Percentiles rank a stretch among this genome's conserved stretches.
These are phyloP conservation scores for Phaethornis superciliosus DNA, from an alignment of 2,113 vertebrate genomes.

Conservation along the genomic window DNA sequence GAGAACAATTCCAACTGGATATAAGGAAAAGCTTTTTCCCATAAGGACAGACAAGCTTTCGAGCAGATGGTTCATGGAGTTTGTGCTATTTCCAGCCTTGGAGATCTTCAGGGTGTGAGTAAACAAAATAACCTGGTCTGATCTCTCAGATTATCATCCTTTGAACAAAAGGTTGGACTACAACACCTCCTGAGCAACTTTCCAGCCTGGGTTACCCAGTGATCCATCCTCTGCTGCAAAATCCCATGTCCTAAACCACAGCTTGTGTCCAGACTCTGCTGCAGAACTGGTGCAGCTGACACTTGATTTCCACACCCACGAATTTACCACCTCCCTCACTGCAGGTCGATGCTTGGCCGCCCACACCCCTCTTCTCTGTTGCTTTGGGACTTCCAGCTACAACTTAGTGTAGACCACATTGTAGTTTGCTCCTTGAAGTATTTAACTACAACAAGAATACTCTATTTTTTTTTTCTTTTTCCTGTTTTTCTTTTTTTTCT, in stretches of 20 bases:
- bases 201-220: not conserved
- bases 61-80: not conserved
- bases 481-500: not conserved
- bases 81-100: not conserved
- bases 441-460: not conserved
- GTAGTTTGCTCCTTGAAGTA: not conserved
- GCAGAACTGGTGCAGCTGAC: not conserved
- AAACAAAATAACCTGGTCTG: not conserved
- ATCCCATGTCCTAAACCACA: not conserved
- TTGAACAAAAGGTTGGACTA: not conserved
- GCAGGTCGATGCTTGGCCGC: not conserved
- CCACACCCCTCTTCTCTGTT: not conserved
- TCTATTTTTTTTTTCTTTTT: too few species aligned
- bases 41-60: not conserved
- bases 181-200: not conserved
- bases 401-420: accelerated
- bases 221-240: not conserved
- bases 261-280: not conserved
- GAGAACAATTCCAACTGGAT: not conserved
- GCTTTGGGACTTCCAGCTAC: not conserved
- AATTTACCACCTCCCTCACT: accelerated
- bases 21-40: not conserved
- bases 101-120: not conserved
- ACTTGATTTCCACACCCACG: not conserved
- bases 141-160: not conserved